Base-by-base conservation (phyloP, 1,140 invertebrate genomes). In the Dendrolimus punctatus region DNA sequence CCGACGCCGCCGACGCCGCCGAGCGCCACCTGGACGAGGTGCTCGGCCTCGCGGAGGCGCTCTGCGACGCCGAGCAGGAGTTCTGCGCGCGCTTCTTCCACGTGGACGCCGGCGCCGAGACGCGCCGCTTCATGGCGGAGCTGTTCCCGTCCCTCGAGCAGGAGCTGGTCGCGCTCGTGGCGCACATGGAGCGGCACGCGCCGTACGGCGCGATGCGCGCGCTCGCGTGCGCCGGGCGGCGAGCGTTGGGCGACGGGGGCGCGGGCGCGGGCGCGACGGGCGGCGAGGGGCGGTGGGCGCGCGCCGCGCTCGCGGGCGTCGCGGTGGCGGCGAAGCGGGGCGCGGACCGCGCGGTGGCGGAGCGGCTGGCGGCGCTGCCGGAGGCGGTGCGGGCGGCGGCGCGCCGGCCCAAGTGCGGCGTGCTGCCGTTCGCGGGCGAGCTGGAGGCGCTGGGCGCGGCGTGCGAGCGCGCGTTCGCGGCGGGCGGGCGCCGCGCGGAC, bases 61-160 rank as follows among this genome's bases (percentile, higher is more conserved):
- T 98, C 57, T 98, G 97, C 80, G 89, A 98, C 42, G 93, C 94
- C 23, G 98, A 99, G 81, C 98, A 99, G 87, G 93, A n/a, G n/a
- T n/a, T n/a, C n/a, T n/a, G n/a, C n/a, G n/a, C n/a, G n/a, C n/a
- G n/a, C n/a, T n/a, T n/a, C n/a, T n/a, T n/a, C n/a, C n/a, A n/a
- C n/a, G n/a, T n/a, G n/a, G n/a, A n/a, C n/a, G 92, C 77, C 89
- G 93, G 93, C 66, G 93, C 93, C 78, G 94, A 95, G 85, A 91
- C 95, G 47, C 85, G 94, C 40, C 91, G 91, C 56, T 93, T 97
- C 87, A 97, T 98, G 95, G 90, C 89, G 50, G 94, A 92, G 57
- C 90, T 98, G 67, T 98, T 98, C 88, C 91, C 93, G 0, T 91
- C 91, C 58, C 88, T 99, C 6, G 96, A 98, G 88, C 88, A 89